Base-by-base conservation (phyloP, 2,797 vertebrate species). In the Novumbra hubbsi region DNA sequence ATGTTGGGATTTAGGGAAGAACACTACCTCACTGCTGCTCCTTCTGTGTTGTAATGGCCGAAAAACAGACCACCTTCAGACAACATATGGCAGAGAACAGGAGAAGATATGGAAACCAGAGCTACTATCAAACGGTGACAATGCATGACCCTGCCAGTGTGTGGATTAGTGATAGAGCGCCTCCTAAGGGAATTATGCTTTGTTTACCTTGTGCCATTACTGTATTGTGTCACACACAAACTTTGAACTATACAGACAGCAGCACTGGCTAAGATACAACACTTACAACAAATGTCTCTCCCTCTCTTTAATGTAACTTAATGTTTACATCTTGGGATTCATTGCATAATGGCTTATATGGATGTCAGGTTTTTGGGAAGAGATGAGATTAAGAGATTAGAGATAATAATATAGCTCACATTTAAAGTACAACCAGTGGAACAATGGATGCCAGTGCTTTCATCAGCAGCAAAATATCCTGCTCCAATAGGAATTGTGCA, bases 401-500 rank as follows among this genome's bases (percentile, higher is more conserved):
- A 48, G 52, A 73, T 76, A 75, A 83, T 79, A 64, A 84, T 48
- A 78, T 83, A 71, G 79, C 81, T 78, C 65, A 79, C 64, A 67
- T 77, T 82, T 83, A 81, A 80, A 80, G 76, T 81, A 71, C 12
- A 65, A 69, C 75, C 0, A 68, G 75, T 73, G 76, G 70, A 74
- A 71, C 73, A 79, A 76, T 67, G 71, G 67, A 68, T 45, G 16
- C 14, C 7, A 12, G 14, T 64, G 76, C 66, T 84, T 73, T 64
- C 78, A 82, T 80, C 81, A 86, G 85, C 85, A 79, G 81, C 80
- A 83, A 82, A 86, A 81, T 85, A 78, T 87, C 78, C 80, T 73
- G 84, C 80, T 84, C 72, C 77, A 78, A 82, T 80, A 87, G 78
- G 81, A 80, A 87, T 91, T 89, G 88, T 83, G 84, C 86, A 90